These are phyloP conservation scores for Digitonthophagus gazella DNA, from an alignment of 2,888 invertebrate genomes.

Conservation along the genomic window DNA sequence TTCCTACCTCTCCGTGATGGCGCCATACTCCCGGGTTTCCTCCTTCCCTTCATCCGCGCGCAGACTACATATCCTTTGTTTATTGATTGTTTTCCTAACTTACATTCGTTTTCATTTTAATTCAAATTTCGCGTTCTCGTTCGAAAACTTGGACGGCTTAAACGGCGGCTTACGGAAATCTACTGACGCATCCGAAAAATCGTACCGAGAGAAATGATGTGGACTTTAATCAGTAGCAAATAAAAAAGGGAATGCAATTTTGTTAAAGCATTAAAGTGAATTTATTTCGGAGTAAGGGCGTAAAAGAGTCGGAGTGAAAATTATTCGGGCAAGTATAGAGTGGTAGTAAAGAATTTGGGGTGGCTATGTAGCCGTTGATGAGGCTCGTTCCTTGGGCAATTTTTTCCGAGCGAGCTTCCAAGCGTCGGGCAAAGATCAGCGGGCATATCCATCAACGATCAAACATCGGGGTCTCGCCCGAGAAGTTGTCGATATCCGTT, in stretches of 20 bases:
- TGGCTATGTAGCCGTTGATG: conserved; percentile 4
- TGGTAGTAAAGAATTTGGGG: conserved; percentile 14
- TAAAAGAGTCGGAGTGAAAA: conserved; percentile 15
- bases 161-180: neutral
- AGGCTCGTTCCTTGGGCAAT: neutral
- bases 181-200: too few relatives aligned
- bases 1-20: conserved; percentile 24
- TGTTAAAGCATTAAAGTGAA: conserved; percentile 11
- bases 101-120: conserved; percentile 41
- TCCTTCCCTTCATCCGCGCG: conserved; percentile 15
- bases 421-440: neutral
- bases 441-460: conserved; percentile 15
- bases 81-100: conserved; percentile 44
- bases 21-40: conserved; percentile 21
- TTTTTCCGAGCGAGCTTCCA: neutral
- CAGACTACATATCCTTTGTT: conserved; percentile 31
- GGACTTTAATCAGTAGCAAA: neutral
- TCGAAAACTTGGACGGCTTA: neutral
- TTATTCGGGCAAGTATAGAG: conserved; percentile 10
- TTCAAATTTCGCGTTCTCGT: neutral
- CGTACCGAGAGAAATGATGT: neutral
- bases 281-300: conserved; percentile 11
- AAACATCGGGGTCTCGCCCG: neutral
- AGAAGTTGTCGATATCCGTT: conserved; percentile 30
- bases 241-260: conserved; percentile 5